Conservation (phyloP, 1,140 invertebrate genomes). For the Penaeus vannamei region DNA sequence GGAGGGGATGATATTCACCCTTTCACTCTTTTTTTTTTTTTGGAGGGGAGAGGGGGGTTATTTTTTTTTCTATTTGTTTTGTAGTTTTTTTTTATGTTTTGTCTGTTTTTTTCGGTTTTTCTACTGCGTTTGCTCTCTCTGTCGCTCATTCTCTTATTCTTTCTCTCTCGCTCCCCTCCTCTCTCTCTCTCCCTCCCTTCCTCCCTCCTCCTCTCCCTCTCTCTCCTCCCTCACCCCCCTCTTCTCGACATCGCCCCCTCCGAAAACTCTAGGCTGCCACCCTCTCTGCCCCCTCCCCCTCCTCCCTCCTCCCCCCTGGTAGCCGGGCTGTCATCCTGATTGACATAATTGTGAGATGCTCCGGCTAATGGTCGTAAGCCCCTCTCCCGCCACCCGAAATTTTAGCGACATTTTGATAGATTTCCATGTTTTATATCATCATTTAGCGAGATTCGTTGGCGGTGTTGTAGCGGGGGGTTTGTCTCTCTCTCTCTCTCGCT, state of each 20-base stretch:
- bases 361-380: conserved; percentile 52
- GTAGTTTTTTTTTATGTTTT: too few relatives aligned
- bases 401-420: conserved; percentile 33
- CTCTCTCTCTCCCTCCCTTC: neutral
- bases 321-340: conserved; percentile 40
- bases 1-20: too few relatives aligned
- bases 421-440: conserved; percentile 24
- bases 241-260: neutral
- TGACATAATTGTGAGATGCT: conserved; percentile 53
- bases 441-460: neutral
- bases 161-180: conserved; percentile 52
- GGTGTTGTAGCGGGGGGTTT: neutral
- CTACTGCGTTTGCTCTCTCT: neutral
- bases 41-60: too few relatives aligned
- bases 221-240: neutral
- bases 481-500: conserved; percentile 40
- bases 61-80: too few relatives aligned
- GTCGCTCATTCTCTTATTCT: conserved; percentile 29
- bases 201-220: neutral
- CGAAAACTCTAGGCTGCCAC: neutral
- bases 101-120: neutral
- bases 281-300: neutral
- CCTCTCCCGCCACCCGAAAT: conserved; percentile 13
- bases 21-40: too few relatives aligned
- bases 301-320: conserved; percentile 1